These are phyloP conservation scores for Hypomecis atomaria DNA, from an alignment of 2,888 invertebrate species.

Conservation along the genomic window DNA sequence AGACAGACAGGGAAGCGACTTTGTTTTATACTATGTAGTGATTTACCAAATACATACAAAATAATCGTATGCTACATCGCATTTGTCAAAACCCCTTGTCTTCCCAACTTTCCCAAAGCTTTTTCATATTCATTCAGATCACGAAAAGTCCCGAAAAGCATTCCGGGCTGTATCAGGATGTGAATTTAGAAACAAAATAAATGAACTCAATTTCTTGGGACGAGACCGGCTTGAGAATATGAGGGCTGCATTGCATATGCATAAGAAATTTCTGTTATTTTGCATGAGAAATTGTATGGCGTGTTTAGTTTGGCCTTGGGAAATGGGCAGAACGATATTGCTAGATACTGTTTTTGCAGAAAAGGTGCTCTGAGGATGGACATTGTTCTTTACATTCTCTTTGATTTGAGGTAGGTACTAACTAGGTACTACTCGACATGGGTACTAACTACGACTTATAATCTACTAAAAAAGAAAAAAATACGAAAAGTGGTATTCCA, in stretches of 20 bases:
- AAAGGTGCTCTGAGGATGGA: too few relatives aligned
- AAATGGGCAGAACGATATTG: too few relatives aligned
- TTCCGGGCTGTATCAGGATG: constrained; percentile 10
- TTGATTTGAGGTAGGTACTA: too few relatives aligned
- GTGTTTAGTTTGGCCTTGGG: background rate
- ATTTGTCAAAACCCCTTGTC: background rate
- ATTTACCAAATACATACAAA: background rate
- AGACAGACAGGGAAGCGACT: too few relatives aligned
- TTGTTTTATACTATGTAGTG: too few relatives aligned
- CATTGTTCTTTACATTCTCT: too few relatives aligned
- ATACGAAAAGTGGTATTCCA: too few relatives aligned
- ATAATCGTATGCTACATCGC: background rate
- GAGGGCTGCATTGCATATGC: constrained; percentile 28
- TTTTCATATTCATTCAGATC: constrained; percentile 21
- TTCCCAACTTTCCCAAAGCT: constrained; percentile 1
- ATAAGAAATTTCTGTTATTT: constrained; percentile 17
- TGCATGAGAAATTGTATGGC: constrained; percentile 4
- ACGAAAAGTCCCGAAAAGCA: constrained; percentile 18
- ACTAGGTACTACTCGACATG: too few relatives aligned
- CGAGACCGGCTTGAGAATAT: constrained; percentile 17
- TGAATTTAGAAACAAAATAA: constrained; percentile 36
- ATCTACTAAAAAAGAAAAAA: too few relatives aligned
- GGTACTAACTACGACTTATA: too few relatives aligned
- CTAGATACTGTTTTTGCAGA: too few relatives aligned
- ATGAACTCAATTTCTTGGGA: constrained; percentile 26